A percentile compares a stretch with the other conserved stretches of the same genome.
These are phyloP conservation scores for Drosophila phalerata DNA, from an alignment of 2,888 invertebrate species.

Conservation along the genomic window DNA sequence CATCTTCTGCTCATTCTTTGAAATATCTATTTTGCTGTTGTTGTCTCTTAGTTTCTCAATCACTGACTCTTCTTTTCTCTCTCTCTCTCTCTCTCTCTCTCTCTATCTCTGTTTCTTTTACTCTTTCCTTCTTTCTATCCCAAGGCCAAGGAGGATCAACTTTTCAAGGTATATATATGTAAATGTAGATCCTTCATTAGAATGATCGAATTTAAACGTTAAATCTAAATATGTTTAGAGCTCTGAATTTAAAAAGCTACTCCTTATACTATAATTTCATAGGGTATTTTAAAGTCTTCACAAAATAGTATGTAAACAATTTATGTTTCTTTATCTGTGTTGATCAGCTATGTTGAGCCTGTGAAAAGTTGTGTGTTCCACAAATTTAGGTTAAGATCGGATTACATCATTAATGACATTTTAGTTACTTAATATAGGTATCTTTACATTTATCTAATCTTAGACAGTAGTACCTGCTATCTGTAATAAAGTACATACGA, in stretches of 20 bases:
- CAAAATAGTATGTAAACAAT: neutral
- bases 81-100: neutral
- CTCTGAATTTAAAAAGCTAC: neutral
- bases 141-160: neutral
- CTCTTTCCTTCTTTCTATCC: neutral
- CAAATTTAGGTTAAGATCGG: neutral
- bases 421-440: neutral
- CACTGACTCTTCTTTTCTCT: neutral
- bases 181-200: neutral
- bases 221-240: neutral
- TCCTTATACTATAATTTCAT: neutral
- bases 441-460: neutral
- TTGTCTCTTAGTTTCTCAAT: neutral
- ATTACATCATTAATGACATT: neutral
- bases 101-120: neutral
- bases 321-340: neutral
- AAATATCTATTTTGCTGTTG: neutral
- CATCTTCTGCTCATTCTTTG: slow-evolving; percentile 2
- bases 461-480: neutral
- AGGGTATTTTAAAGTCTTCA: neutral
- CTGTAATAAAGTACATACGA: neutral
- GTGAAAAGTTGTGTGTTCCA: neutral
- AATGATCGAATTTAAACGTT: neutral
- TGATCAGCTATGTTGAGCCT: neutral
- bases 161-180: neutral